phyloP scores from a whole-genome alignment of 1,140 invertebrate species.

The Akabosia matsudoensis region DNA sequence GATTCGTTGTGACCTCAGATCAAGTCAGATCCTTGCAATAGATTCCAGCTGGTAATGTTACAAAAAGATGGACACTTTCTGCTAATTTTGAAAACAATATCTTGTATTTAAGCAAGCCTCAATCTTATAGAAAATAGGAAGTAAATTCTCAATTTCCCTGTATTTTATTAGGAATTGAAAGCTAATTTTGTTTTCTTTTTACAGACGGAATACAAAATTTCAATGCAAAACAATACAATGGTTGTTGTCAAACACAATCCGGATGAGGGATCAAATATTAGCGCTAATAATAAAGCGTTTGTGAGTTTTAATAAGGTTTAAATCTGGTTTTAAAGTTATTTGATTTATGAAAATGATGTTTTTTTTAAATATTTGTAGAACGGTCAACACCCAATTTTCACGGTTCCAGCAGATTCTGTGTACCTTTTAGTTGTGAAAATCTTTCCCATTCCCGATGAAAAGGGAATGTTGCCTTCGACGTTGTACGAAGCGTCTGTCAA shows the following conservation, averaged over 20 bases:
- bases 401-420: constrained; percentile 51
- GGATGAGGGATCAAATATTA: neutral
- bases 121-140: neutral
- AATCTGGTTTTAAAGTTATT: no score
- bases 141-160: neutral
- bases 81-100: no score
- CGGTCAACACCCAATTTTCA: constrained; percentile 15
- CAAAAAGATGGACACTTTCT: no score
- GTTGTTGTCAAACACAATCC: neutral
- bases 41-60: no score
- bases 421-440: constrained; percentile 55
- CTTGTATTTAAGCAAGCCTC: no score
- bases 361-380: constrained; percentile 5
- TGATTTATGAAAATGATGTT: no score
- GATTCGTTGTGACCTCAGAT: no score
- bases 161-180: neutral
- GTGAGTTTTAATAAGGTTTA: no score
- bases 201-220: constrained; percentile 11
- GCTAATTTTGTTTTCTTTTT: neutral
- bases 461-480: constrained; percentile 2
- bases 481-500: constrained; percentile 57
- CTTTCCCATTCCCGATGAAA: constrained; percentile 24
- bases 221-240: neutral
- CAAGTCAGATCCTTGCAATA: no score
- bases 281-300: neutral